Evolutionary conservation across 2,113 vertebrate genomes (phyloP), one percentile per base, ranked within the genome.

Genomic region (Alaudala cheleensis): DNA sequence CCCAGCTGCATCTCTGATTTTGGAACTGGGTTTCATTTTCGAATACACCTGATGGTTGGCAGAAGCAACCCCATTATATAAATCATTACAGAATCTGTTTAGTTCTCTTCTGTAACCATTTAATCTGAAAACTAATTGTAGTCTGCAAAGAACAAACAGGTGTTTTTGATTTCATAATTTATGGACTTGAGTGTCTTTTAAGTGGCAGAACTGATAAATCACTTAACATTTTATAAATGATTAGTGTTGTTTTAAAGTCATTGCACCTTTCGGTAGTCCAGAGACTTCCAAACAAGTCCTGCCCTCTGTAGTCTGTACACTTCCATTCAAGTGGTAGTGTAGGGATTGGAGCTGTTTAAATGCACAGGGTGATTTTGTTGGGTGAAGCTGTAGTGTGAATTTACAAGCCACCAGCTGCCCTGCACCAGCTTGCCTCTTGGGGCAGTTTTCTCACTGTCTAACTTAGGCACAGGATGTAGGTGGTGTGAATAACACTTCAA

Each of bases 391-490:
- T 69, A 58, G 69, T 60, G 69, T 64, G 86, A 91, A 81, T 93
- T 96, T 76, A 29, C 76, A 95, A 90, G 81, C 71, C 92, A 65
- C 83, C 91, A 88, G 88, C 95, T 95, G 82, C 90, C 90, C 95
- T 86, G 50, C 67, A 70, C 71, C 94, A 93, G 81, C 88, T 96
- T 95, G 92, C 91, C 86, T 95, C 94, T 89, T 91, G 45, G 96
- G 95, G 91, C 95, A 92, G 65, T 89, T 92, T 89, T 95, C 86
- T 95, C 94, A 53, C 95, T 62, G 33, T 91, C 91, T 97, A 92
- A 96, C 92, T 96, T 95, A 81, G 40, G 91, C 94, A 88, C 51
- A 84, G 91, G 86, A 71, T 92, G 95, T 97, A 94, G 96, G 96
- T 95, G 92, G 96, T 96, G 96, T 61, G 80, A 96, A 93, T 71